These are phyloP conservation scores for Wiebesia pumilae DNA, from an alignment of 1,140 invertebrate species.

Conservation along the genomic window DNA sequence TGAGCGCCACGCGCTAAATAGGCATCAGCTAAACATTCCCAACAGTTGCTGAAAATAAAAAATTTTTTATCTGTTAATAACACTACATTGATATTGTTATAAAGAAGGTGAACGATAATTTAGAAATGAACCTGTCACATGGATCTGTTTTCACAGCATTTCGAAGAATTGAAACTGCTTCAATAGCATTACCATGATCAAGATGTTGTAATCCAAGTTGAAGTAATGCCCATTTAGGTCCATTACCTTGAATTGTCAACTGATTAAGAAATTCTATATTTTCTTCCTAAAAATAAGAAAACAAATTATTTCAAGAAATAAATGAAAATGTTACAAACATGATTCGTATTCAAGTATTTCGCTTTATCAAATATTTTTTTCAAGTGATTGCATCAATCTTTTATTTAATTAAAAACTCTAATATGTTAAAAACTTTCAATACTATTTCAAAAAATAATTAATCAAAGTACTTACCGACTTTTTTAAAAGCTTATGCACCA, in stretches of 20 bases:
- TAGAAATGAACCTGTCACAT: constrained; percentile 77
- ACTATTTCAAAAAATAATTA: background rate
- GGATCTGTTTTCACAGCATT: constrained; percentile 84
- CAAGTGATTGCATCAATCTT: background rate
- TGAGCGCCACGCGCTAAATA: constrained; percentile 89
- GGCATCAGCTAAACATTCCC: constrained; percentile 92
- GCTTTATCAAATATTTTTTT: constrained; percentile 23
- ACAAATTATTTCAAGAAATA: constrained; percentile 25
- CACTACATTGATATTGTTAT: background rate
- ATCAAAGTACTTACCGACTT: constrained; percentile 76
- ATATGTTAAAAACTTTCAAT: constrained; percentile 29
- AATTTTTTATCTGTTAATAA: constrained; percentile 22
- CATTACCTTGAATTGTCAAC: constrained; percentile 74
- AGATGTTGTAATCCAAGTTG: constrained; percentile 86
- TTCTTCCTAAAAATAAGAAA: constrained; percentile 73
- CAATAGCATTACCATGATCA: constrained; percentile 80
- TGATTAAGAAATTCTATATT: constrained; percentile 82
- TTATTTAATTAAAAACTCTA: background rate
- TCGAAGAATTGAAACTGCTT: constrained; percentile 85
- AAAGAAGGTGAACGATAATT: background rate
- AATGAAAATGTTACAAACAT: background rate
- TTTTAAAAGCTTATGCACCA: constrained; percentile 81
- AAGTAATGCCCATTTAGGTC: constrained; percentile 87
- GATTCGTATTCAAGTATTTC: background rate
- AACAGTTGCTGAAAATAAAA: constrained; percentile 77